Conservation (phyloP, 2,888 invertebrate species). For the Oxytorus armatus region DNA sequence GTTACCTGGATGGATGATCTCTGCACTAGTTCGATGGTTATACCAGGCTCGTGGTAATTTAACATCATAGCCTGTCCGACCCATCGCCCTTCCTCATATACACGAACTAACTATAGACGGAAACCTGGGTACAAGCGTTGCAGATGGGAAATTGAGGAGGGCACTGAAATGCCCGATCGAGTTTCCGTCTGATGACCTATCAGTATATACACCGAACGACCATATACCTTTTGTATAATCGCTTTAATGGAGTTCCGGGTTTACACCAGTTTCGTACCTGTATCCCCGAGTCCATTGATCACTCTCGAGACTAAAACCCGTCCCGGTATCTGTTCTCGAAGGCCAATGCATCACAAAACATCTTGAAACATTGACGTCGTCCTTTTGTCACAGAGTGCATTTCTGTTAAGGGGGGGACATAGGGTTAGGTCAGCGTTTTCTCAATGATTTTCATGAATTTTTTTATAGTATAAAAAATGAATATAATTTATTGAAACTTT, state of each 20-base stretch:
- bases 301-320: conserved; percentile 1
- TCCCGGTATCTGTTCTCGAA: background rate
- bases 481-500: no score
- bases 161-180: conserved; percentile 56
- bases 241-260: conserved; percentile 55
- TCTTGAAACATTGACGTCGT: conserved; percentile 8
- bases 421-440: no score
- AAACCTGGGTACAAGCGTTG: background rate
- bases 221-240: conserved; percentile 53
- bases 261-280: conserved; percentile 8
- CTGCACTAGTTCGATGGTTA: background rate
- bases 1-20: conserved; percentile 1
- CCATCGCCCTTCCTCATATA: conserved; percentile 8
- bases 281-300: background rate
- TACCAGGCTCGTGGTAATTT: conserved; percentile 38
- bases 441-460: no score
- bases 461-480: no score
- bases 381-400: background rate
- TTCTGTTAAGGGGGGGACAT: no score
- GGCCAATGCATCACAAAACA: background rate
- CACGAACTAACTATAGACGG: background rate
- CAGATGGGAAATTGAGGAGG: conserved; percentile 53
- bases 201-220: conserved; percentile 23
- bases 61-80: conserved; percentile 13
- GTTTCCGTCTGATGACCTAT: conserved; percentile 44